Evolutionary conservation across 1,140 invertebrate genomes (phyloP).

Genomic region (Kradibia gibbosae): DNA sequence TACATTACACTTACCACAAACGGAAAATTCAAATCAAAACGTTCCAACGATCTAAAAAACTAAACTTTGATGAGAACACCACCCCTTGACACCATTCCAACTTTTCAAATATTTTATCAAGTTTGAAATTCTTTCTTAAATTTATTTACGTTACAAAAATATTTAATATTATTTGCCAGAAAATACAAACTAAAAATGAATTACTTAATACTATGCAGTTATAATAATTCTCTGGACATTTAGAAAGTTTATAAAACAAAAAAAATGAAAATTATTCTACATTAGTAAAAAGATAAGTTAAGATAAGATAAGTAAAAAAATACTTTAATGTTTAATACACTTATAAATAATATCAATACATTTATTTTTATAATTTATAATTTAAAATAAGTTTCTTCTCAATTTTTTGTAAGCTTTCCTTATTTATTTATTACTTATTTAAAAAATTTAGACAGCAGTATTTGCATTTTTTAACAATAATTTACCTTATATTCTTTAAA

Average conservation of each 20-base stretch:
- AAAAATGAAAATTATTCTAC: not conserved
- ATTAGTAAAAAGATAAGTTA: not conserved
- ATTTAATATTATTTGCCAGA: not conserved
- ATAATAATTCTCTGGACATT: not conserved
- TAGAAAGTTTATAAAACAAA: not conserved
- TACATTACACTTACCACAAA: slow-evolving; percentile 48
- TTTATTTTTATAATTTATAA: not conserved
- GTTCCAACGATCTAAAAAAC: slow-evolving; percentile 42
- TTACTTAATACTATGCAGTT: not conserved
- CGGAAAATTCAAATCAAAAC: slow-evolving; percentile 48
- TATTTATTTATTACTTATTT: no score
- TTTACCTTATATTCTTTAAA: not conserved
- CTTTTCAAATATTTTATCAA: slow-evolving; percentile 34
- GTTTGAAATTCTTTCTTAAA: not conserved
- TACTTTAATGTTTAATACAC: not conserved
- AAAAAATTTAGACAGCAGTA: no score
- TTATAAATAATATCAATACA: not conserved
- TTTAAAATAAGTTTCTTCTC: not conserved
- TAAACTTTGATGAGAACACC: slow-evolving; percentile 32
- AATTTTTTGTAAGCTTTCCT: no score
- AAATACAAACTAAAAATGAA: not conserved
- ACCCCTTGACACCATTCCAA: slow-evolving; percentile 28
- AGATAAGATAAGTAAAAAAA: not conserved
- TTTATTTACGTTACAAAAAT: not conserved
- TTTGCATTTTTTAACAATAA: no score